Base-by-base conservation (phyloP, 2,113 vertebrate species). In the Ophthalmolycus amberensis region DNA sequence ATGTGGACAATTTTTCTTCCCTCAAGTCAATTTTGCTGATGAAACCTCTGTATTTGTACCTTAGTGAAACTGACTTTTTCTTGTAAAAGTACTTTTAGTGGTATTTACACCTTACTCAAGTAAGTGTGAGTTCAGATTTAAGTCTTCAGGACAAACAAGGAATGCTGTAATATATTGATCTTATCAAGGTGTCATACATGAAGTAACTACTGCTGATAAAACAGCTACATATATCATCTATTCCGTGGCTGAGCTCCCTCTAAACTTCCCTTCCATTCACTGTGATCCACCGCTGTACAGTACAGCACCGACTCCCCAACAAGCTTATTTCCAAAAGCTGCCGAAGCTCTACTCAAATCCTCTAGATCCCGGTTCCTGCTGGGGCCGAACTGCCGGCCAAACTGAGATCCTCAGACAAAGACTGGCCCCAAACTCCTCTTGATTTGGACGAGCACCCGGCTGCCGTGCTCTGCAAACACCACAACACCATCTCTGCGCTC, bases 301-400 rank as follows among this genome's bases (percentile, higher is more conserved):
- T 60, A 85, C 79, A 85, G 73, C 66, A 14, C 52, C 71, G 29
- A 86, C 84, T 82, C 78, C 83, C 82, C 85, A 84, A 88, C 70
- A 89, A 90, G 92, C 86, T 92, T 88, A 89, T 92, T 90, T 91
- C 76, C 83, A 91, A 93, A 94, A 93, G 87, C 92, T 91, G 86
- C 82, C 63, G 76, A 88, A 91, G 89, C 90, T 84, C 80, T 34
- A 60, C 71, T 90, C 69, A 94, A 93, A 94, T 92, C 88, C 90
- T 92, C 54, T 66, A 78, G 84, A 92, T 93, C 87, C 86, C 48
- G 3, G 83, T 89, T 90, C 89, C 89, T 82, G 82, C 88, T 86
- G 88, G 88, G 82, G 34, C 81, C 14, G 44, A 78, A 91, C 84
- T 46, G 37, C 84, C 88, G 84, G 80, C 90, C 89, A 89, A 88